These are phyloP conservation scores for Theocolax elegans DNA, from an alignment of 1,140 invertebrate genomes.

Conservation along the genomic window DNA sequence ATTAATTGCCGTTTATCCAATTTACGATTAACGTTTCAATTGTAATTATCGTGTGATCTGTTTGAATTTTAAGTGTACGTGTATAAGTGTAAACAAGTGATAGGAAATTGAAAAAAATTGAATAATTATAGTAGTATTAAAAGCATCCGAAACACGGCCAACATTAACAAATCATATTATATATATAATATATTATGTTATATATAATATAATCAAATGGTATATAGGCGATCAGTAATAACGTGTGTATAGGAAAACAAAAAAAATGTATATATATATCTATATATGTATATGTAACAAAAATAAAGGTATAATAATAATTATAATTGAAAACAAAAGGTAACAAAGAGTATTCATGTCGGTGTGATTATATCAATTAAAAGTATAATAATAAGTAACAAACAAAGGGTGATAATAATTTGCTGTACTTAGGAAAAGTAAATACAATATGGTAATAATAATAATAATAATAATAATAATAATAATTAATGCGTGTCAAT, in stretches of 20 bases:
- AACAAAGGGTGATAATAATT: slow-evolving; percentile 38
- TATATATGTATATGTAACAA: no score
- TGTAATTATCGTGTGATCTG: no score
- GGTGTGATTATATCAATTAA: slow-evolving; percentile 9
- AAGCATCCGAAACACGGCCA: slow-evolving; percentile 64
- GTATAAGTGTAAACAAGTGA: no score
- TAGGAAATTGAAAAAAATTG: background rate
- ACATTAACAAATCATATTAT: slow-evolving; percentile 55
- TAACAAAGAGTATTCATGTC: slow-evolving; percentile 22
- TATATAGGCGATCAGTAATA: slow-evolving; percentile 30
- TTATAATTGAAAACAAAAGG: background rate
- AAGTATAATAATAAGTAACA: slow-evolving; percentile 39
- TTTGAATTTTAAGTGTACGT: no score
- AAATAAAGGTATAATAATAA: background rate
- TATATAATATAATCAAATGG: no score
- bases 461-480: slow-evolving; percentile 33
- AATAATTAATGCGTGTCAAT: slow-evolving; percentile 48
- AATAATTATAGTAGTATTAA: no score
- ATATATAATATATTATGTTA: slow-evolving; percentile 27
- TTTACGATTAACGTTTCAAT: no score
- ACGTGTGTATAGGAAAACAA: background rate
- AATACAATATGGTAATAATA: slow-evolving; percentile 24
- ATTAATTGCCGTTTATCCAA: background rate
- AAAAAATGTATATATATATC: background rate
- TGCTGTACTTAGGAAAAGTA: slow-evolving; percentile 32